Conservation (phyloP, 2,113 vertebrate species). For the Nothocercus nigrocapillus region DNA sequence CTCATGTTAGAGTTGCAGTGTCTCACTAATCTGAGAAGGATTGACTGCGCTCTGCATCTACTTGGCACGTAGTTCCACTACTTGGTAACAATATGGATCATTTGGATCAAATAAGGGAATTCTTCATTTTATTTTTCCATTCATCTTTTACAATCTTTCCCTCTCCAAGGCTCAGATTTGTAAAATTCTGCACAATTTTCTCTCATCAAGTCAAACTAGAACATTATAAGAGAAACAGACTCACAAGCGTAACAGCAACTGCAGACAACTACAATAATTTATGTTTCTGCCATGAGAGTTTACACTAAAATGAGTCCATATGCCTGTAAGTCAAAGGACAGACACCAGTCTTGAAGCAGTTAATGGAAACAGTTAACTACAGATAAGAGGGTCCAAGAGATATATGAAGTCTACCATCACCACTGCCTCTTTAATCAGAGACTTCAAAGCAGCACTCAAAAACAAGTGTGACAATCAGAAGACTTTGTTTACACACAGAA, state of each 20-base stretch:
- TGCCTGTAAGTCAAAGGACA: background rate
- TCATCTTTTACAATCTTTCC: background rate
- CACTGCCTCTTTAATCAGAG: background rate
- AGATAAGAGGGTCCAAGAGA: background rate
- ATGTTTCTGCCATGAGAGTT: background rate
- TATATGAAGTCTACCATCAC: background rate
- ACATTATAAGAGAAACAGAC: background rate
- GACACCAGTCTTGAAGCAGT: background rate
- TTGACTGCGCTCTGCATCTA: too few species aligned
- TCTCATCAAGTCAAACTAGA: background rate
- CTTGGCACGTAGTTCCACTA: too few species aligned
- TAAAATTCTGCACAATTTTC: background rate
- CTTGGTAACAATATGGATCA: background rate
- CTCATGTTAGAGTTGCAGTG: too few species aligned
- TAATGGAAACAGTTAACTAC: background rate
- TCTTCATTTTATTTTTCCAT: background rate
- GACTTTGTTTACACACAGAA: background rate
- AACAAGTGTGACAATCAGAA: background rate
- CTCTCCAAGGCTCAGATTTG: background rate
- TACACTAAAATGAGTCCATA: background rate
- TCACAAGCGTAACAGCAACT: accelerated
- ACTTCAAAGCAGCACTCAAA: background rate
- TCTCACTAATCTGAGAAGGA: too few species aligned
- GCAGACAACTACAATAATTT: accelerated
- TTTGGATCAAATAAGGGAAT: background rate